phyloP scores from a whole-genome alignment of 2,888 invertebrate genomes.

The Leptinotarsa tumamoca region DNA sequence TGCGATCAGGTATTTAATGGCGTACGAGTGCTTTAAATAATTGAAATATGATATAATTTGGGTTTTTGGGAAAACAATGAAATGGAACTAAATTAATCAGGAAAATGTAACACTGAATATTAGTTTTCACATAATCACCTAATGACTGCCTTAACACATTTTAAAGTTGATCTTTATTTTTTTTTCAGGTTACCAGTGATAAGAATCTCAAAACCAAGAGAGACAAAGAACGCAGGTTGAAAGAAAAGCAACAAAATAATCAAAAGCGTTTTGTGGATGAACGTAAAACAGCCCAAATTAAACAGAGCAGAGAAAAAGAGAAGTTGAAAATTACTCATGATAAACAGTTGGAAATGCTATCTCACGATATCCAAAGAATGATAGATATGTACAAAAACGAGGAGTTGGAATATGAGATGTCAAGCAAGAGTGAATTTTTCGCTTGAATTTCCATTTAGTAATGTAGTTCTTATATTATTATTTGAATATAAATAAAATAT shows the following conservation, averaged over 20 bases:
- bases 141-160: no score
- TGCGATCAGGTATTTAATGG: no score
- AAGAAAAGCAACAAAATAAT: constrained; percentile 97
- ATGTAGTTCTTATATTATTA: neutral
- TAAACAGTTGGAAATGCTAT: constrained; percentile 90
- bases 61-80: no score
- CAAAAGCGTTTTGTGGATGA: constrained; percentile 98
- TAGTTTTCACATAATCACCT: no score
- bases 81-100: no score
- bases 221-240: constrained; percentile 92
- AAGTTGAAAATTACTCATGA: constrained; percentile 92
- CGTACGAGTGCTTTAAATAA: no score
- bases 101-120: no score
- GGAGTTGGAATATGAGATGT: constrained; percentile 89
- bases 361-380: constrained; percentile 89
- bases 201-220: constrained; percentile 97
- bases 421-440: constrained; percentile 90
- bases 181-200: constrained; percentile 78
- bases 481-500: neutral
- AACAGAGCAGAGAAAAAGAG: constrained; percentile 91
- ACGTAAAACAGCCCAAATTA: constrained; percentile 86
- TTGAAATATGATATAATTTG: no score
- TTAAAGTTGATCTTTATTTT: constrained; percentile 8
- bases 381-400: constrained; percentile 95
- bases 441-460: constrained; percentile 71